A percentile compares a stretch with the other conserved stretches of the same genome.
phyloP scores from a whole-genome alignment of 1,140 invertebrate species.

The Proctacanthus coquilletti region DNA sequence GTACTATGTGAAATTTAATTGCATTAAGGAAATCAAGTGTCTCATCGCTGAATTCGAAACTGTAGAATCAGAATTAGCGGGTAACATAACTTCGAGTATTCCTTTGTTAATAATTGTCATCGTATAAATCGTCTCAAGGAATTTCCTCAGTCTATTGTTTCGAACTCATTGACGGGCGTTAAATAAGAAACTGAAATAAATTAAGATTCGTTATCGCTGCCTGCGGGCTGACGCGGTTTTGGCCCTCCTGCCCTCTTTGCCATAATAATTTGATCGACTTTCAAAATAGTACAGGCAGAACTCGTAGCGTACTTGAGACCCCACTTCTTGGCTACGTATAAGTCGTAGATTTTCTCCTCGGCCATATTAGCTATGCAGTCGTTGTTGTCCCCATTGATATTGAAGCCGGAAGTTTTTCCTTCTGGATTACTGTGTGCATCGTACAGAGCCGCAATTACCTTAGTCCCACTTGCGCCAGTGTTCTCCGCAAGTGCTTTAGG shows the following conservation, averaged over 20 bases:
- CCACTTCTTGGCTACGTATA: conserved; percentile 82
- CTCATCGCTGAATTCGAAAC: too few species aligned
- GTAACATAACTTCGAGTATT: too few species aligned
- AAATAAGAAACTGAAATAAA: too few species aligned
- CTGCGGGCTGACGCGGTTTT: conserved; percentile 42
- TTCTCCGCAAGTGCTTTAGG: conserved; percentile 91
- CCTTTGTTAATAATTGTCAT: too few species aligned
- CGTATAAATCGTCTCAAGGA: too few species aligned
- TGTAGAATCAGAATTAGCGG: too few species aligned
- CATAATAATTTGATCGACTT: conserved; percentile 99
- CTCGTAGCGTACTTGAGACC: conserved; percentile 88
- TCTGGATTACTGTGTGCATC: conserved; percentile 69
- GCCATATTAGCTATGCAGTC: conserved; percentile 57
- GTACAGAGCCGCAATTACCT: conserved; percentile 81
- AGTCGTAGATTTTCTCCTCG: conserved; percentile 64
- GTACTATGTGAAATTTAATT: too few species aligned
- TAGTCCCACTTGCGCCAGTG: conserved; percentile 73
- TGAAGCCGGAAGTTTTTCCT: conserved; percentile 72
- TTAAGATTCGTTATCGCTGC: conserved; percentile 29
- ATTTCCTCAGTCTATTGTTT: too few species aligned
- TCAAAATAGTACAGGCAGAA: conserved; percentile 83
- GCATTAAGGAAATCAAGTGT: too few species aligned
- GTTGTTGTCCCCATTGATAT: conserved; percentile 64
- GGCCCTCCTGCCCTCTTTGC: conserved; percentile 93
- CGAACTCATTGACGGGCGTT: too few species aligned